phyloP scores from a whole-genome alignment of 2,113 vertebrate genomes.

The Symphodus melops region DNA sequence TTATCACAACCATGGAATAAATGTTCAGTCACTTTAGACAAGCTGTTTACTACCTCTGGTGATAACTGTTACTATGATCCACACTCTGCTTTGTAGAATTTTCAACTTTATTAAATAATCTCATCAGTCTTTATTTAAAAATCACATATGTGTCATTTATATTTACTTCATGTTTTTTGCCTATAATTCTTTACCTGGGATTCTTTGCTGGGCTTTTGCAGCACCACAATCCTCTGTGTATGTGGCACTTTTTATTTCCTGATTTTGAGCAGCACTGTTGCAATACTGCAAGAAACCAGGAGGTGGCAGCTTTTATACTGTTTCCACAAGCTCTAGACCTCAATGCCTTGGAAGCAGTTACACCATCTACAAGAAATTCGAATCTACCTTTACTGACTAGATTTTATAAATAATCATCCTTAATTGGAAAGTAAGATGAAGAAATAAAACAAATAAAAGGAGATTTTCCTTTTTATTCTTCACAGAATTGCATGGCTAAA shows the following conservation, averaged over 20 bases:
- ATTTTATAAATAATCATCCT: not conserved
- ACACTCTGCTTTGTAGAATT: not conserved
- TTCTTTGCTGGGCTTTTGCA: constrained; percentile 1
- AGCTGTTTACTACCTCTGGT: not conserved
- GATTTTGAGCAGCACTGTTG: constrained; percentile 38
- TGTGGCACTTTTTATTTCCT: not conserved
- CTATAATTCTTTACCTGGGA: no score
- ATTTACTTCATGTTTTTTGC: not conserved
- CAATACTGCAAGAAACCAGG: constrained; percentile 75
- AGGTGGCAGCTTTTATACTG: constrained; percentile 85
- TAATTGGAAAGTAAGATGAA: not conserved
- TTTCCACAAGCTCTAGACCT: constrained; percentile 59
- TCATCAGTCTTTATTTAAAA: not conserved
- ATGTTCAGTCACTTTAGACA: not conserved
- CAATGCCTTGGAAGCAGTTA: not conserved
- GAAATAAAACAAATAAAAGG: no score
- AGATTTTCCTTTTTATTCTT: no score
- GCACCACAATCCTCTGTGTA: not conserved
- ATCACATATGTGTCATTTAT: not conserved
- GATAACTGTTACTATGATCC: not conserved
- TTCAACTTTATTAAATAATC: not conserved
- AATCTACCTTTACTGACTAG: not conserved
- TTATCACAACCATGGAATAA: not conserved
- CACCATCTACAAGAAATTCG: not conserved
- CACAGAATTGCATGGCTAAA: no score